These are phyloP conservation scores for Leucozona laternaria DNA, from an alignment of 2,888 invertebrate genomes.

Conservation along the genomic window DNA sequence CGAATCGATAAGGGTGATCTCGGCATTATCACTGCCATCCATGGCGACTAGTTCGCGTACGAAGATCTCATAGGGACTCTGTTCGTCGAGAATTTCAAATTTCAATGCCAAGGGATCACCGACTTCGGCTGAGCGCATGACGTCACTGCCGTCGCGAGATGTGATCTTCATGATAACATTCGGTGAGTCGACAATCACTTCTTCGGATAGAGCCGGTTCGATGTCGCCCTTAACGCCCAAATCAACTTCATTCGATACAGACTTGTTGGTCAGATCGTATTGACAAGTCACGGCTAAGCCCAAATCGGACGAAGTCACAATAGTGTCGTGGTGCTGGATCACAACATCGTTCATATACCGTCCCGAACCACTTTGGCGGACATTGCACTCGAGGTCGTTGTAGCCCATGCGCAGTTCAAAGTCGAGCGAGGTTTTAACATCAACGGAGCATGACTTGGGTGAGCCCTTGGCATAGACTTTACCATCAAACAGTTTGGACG, in stretches of 20 bases:
- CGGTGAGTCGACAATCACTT: conserved; percentile 96
- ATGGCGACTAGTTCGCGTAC: conserved; percentile 96
- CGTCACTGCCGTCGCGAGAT: conserved; percentile 92
- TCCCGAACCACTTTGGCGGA: conserved; percentile 93
- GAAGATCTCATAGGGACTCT: conserved; percentile 97
- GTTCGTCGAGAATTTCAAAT: conserved; percentile 96
- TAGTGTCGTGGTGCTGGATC: conserved; percentile 97
- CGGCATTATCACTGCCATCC: conserved; percentile 96
- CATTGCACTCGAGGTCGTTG: conserved; percentile 96
- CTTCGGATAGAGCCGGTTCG: conserved; percentile 92
- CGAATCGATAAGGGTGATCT: conserved; percentile 95
- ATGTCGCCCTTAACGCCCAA: conserved; percentile 94
- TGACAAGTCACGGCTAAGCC: conserved; percentile 96
- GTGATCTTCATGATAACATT: conserved; percentile 97
- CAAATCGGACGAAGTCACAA: conserved; percentile 96
- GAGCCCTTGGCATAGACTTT: conserved; percentile 97
- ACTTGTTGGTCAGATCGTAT: conserved; percentile 96
- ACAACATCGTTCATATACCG: conserved; percentile 95
- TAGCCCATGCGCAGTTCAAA: conserved; percentile 96
- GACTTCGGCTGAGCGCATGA: conserved; percentile 94
- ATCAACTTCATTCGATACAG: conserved; percentile 95
- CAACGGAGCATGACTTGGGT: conserved; percentile 95
- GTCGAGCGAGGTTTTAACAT: conserved; percentile 93
- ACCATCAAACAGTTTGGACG: conserved; percentile 95
- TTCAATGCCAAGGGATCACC: conserved; percentile 95